Evolutionary conservation across 2,113 vertebrate species (phyloP), one percentile per base, ranked within the genome.

Genomic region (Accipiter cooperii): DNA sequence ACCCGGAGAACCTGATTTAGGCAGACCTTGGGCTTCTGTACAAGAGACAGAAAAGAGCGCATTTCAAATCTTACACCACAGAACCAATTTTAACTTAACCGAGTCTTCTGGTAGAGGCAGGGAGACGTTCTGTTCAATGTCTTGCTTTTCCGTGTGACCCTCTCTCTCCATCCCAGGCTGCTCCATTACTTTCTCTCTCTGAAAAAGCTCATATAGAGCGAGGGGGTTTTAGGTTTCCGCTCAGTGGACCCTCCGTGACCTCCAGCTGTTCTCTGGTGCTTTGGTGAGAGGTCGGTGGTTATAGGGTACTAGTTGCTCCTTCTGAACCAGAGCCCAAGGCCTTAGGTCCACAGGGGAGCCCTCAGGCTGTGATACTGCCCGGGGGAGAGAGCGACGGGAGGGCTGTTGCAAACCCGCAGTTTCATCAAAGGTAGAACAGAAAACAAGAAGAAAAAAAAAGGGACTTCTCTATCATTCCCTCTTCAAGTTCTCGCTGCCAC

Each of bases 401-500:
- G 25, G 54, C 10, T 19, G 3, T 10, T 20, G 42, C 12, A 25
- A 47, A 66, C 44, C 38, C 34, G 4, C 17, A 29, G 9, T 26
- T 88, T 36, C 84, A 33, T 13, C 85, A 17, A 6, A 26, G 40
- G 33, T 8, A 74, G 33, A 55, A 34, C 6, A 52, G 9, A 4
- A 22, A 54, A n/a, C 47, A 17, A 69, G 1, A 33, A 18, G 4
- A 18, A 36, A 5, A 28, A 36, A 81, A 51, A n/a, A n/a, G n/a
- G 49, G 8, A 2, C 34, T 12, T 12, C 20, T 20, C 9, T 18
- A 12, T 8, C 0, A 5, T 42, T 69, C 28, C 42, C 8, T 57
- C 63, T 14, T 80, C 31, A n/a, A 33, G 38, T 55, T 65, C 58
- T 57, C 2, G 0, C 54, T 66, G 63, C 18, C 46, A 6, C 63